These are phyloP conservation scores for Cheilosia grossa DNA, from an alignment of 2,888 invertebrate species.

Conservation along the genomic window DNA sequence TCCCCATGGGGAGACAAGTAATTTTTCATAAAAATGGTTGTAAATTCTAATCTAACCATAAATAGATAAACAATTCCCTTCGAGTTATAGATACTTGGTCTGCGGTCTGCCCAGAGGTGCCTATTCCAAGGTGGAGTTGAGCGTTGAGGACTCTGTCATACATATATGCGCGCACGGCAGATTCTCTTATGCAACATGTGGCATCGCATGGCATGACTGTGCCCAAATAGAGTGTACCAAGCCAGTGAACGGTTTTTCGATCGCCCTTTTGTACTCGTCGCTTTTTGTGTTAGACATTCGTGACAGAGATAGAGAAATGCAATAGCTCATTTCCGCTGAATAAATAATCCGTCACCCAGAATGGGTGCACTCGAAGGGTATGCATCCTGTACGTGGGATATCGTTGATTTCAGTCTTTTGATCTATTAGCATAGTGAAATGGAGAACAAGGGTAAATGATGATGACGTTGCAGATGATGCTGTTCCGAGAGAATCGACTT, in stretches of 20 bases:
- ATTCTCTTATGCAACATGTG: conserved; percentile 63
- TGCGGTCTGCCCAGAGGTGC: background rate
- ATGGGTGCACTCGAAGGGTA: conserved; percentile 46
- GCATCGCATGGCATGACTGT: conserved; percentile 23
- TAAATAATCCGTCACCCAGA: conserved; percentile 71
- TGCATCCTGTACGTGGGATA: conserved; percentile 51
- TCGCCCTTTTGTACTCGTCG: conserved; percentile 58
- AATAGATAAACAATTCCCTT: conserved; percentile 72
- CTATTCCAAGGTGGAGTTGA: conserved; percentile 47
- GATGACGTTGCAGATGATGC: conserved; percentile 9
- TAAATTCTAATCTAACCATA: conserved; percentile 74
- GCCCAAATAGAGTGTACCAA: conserved; percentile 58
- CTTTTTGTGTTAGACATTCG: conserved; percentile 51
- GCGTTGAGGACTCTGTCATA: conserved; percentile 40
- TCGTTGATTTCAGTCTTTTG: conserved; percentile 44
- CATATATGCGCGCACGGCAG: background rate
- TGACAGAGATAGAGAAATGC: conserved; percentile 70
- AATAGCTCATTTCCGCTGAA: conserved; percentile 72
- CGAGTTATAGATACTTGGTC: conserved; percentile 43
- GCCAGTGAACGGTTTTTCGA: conserved; percentile 62
- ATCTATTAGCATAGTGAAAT: conserved; percentile 63
- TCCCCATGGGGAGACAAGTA: conserved; percentile 67
- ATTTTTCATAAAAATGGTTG: conserved; percentile 72
- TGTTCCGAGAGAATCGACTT: conserved; percentile 36
- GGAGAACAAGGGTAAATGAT: conserved; percentile 57